Percentiles rank a stretch among this genome's conserved stretches.
Conservation (phyloP, 30 jellyfish, hydroid and myxozoan genomes). For the Nemopilema nomurai region DNA sequence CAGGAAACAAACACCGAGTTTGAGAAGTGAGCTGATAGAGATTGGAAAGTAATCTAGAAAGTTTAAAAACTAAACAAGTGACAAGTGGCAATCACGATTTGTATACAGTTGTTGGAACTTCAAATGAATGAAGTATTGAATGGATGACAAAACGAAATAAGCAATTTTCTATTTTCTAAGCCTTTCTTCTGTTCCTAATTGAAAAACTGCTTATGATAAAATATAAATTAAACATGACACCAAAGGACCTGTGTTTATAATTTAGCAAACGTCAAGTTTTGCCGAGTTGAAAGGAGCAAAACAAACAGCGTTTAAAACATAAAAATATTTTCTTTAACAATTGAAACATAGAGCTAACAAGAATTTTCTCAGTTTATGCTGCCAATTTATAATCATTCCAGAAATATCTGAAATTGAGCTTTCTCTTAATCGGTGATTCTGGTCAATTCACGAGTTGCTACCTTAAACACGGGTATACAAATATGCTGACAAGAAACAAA, state of each 20-base stretch:
- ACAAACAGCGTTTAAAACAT: background rate
- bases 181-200: background rate
- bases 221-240: background rate
- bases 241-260: background rate
- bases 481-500: background rate
- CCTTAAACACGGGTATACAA: background rate
- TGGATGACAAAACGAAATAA: no score
- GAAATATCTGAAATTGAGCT: background rate
- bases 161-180: no score
- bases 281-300: background rate
- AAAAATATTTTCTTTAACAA: background rate
- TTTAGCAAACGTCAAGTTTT: background rate
- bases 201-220: background rate
- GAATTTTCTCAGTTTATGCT: background rate
- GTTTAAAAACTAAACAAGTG: no score
- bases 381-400: background rate
- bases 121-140: no score
- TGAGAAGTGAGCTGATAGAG: no score
- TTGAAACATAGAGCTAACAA: background rate
- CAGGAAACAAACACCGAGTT: no score
- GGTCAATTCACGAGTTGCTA: background rate
- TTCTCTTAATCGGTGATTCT: background rate
- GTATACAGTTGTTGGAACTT: no score
- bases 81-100: no score
- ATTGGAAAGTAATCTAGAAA: no score